Percentiles rank a stretch among this genome's conserved stretches.
Conservation (phyloP, 2,797 vertebrate species). For the Melanotaenia parkinsoni region DNA sequence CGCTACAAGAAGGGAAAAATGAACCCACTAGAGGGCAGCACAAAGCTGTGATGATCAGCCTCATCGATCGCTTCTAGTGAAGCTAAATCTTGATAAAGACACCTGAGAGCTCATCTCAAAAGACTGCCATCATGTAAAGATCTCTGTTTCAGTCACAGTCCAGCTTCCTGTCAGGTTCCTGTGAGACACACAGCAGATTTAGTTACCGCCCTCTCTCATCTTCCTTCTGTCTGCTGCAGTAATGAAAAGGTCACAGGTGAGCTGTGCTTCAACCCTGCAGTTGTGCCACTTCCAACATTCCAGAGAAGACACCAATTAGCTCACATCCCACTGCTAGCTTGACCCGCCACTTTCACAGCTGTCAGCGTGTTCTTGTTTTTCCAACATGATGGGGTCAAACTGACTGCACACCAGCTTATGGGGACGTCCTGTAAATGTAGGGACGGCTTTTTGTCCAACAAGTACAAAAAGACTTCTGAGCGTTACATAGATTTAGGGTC, state of each 20-base stretch:
- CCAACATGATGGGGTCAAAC: too few relatives aligned
- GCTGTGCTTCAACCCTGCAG: constrained; percentile 44
- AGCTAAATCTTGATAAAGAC: neutral
- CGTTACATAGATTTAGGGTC: too few relatives aligned
- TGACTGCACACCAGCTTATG: too few relatives aligned
- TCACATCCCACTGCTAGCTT: constrained; percentile 41
- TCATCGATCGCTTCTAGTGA: neutral
- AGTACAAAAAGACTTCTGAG: too few relatives aligned
- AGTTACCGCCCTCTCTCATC: neutral
- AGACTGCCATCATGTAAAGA: neutral
- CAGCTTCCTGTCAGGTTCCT: neutral
- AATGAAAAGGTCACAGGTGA: constrained; percentile 56
- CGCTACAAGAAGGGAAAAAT: neutral
- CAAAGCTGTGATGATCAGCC: neutral
- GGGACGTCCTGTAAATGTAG: too few relatives aligned
- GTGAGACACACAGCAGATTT: constrained; percentile 2
- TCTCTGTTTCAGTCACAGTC: constrained; percentile 1
- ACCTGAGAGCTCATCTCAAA: neutral
- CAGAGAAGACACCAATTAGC: constrained; percentile 62
- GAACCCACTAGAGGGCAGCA: neutral
- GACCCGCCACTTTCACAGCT: constrained; percentile 17
- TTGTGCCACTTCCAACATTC: constrained; percentile 40
- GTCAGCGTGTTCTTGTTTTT: neutral
- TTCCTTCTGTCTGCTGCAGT: neutral
- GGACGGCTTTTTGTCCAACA: neutral